Evolutionary conservation across 53 echinoderm and acorn worm species (phyloP), one percentile per base, ranked within the genome.

Genomic region (Antedon mediterranea): DNA sequence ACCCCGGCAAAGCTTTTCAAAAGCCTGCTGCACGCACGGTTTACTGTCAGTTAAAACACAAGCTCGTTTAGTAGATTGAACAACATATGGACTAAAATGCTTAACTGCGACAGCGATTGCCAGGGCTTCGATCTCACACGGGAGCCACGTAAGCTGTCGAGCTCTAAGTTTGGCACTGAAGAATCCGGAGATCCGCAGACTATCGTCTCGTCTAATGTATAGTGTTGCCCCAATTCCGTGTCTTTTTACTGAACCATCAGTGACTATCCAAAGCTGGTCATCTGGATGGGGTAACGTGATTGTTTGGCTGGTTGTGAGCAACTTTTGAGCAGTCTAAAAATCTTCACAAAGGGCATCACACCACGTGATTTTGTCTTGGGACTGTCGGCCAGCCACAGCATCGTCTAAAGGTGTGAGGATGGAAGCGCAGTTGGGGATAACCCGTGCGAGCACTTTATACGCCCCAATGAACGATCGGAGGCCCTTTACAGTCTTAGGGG

Each of bases 231-330:
- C 89, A 28, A 89, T 43, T 26, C 85, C 32, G 20, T 72, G 71
- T 31, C 81, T 85, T 8, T 70, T 73, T 4, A 83, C 71, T 28
- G 90, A 83, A 14, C 83, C 90, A 75, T 89, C 71, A 44, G 86
- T 86, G 23, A 91, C 88, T 33, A 89, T 84, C 89, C 86, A 86
- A 4, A 89, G 71, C 78, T 81, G 86, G 73, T 81, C 86, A 29
- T 33, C 0, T 0, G 84, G 86, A 26, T 71, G 78, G 4, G 78
- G 75, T 15, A 83, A 32, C 0, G 84, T 81, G 30, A 86, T 57
- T 1, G 82, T 85, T 15, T n/a, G 33, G 23, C 75, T 13, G 2
- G 87, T 70, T 3, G 83, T 28, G 0, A 86, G 43, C 2, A 74
- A 31, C 0, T 29, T 15, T 73, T 81, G 84, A 5, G 78, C 78